phyloP scores from a whole-genome alignment of 1,140 invertebrate genomes.

The Telenomus remus region DNA sequence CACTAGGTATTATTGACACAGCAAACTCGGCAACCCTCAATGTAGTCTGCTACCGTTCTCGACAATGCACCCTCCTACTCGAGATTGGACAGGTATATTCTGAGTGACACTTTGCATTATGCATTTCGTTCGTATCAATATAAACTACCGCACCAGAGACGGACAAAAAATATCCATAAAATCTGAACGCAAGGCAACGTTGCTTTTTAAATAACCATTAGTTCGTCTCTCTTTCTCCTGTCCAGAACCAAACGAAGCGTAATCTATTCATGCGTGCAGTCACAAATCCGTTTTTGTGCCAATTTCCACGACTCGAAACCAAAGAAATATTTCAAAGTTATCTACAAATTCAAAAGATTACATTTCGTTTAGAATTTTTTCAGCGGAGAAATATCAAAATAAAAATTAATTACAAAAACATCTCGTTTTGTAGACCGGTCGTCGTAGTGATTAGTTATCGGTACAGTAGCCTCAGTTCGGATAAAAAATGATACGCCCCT shows the following conservation, averaged over 20 bases:
- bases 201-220: constrained; percentile 32
- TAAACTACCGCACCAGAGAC: constrained; percentile 42
- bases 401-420: too few species aligned
- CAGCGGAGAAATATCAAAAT: too few species aligned
- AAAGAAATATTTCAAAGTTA: too few species aligned
- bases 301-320: too few species aligned
- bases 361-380: too few species aligned
- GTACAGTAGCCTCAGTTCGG: constrained; percentile 23
- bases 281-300: too few species aligned
- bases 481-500: constrained; percentile 46
- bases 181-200: constrained; percentile 27
- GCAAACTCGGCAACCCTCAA: constrained; percentile 65
- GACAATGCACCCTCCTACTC: constrained; percentile 64
- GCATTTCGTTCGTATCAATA: constrained; percentile 58
- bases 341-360: too few species aligned
- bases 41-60: constrained; percentile 64
- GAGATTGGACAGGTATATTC: constrained; percentile 68
- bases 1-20: constrained; percentile 70
- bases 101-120: constrained; percentile 59
- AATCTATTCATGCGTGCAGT: too few species aligned
- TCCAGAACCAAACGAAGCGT: too few species aligned
- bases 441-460: not conserved
- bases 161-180: constrained; percentile 38
- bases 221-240: not conserved
- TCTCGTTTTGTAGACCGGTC: too few species aligned